phyloP scores from a whole-genome alignment of 2,888 invertebrate species.

The Thysanoteuthis rhombus region DNA sequence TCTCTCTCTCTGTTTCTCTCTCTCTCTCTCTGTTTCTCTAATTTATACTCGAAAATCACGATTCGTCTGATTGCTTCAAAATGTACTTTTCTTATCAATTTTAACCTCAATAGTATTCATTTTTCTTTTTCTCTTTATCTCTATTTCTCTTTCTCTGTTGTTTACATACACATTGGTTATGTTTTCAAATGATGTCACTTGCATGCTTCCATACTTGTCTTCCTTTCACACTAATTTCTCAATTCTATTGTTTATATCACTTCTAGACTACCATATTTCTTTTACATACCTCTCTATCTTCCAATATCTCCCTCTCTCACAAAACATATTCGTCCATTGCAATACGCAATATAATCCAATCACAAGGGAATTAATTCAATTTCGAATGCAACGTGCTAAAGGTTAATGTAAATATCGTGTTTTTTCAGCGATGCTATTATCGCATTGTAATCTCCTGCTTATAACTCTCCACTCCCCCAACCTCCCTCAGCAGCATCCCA shows the following conservation, averaged over 20 bases:
- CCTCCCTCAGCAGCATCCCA: neutral
- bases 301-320: neutral
- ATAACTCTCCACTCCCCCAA: neutral
- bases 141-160: too few species aligned
- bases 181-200: neutral
- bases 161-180: too few species aligned
- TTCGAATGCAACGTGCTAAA: neutral
- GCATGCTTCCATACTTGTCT: neutral
- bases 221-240: neutral
- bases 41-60: neutral
- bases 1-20: neutral
- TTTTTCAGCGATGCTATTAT: neutral
- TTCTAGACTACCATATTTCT: neutral
- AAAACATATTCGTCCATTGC: neutral
- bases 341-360: neutral
- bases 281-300: neutral
- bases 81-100: too few species aligned
- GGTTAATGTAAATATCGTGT: neutral
- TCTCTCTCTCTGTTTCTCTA: neutral
- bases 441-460: neutral
- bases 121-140: too few species aligned
- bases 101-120: too few species aligned
- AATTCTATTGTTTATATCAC: neutral
- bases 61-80: too few species aligned
- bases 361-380: constrained; percentile 12